Percentiles rank a stretch among this genome's conserved stretches.
phyloP scores from a whole-genome alignment of 2,888 invertebrate genomes.

The Erynnis tages region DNA sequence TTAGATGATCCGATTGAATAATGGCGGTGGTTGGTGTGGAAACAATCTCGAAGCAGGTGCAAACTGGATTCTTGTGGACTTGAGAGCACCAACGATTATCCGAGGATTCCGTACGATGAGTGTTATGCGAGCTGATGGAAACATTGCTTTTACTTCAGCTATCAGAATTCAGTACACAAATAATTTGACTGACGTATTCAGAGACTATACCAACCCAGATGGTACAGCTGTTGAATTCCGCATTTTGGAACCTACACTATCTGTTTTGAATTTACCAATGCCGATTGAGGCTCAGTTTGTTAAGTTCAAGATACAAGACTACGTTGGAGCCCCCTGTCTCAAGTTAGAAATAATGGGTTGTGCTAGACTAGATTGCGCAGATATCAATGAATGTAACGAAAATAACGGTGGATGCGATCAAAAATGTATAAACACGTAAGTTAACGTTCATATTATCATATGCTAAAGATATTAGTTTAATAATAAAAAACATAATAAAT shows the following conservation, averaged over 20 bases:
- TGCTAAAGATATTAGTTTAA: background rate
- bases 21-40: conserved; percentile 94
- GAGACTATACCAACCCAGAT: conserved; percentile 95
- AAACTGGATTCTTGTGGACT: conserved; percentile 93
- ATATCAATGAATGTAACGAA: conserved; percentile 92
- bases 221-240: conserved; percentile 96
- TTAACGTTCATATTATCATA: conserved; percentile 26
- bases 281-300: conserved; percentile 95
- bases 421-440: conserved; percentile 91
- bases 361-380: conserved; percentile 92
- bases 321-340: conserved; percentile 92
- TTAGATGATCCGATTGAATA: conserved; percentile 91
- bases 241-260: conserved; percentile 93
- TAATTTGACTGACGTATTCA: conserved; percentile 93
- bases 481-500: background rate
- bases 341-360: conserved; percentile 97
- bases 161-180: conserved; percentile 94
- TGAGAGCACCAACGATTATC: conserved; percentile 93
- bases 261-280: conserved; percentile 93
- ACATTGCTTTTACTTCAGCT: conserved; percentile 93
- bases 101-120: conserved; percentile 96
- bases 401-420: conserved; percentile 96
- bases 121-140: conserved; percentile 90
- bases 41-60: conserved; percentile 91
- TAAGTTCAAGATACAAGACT: conserved; percentile 93